phyloP scores from a whole-genome alignment of 2,113 vertebrate species.

The Chionomys nivalis region DNA sequence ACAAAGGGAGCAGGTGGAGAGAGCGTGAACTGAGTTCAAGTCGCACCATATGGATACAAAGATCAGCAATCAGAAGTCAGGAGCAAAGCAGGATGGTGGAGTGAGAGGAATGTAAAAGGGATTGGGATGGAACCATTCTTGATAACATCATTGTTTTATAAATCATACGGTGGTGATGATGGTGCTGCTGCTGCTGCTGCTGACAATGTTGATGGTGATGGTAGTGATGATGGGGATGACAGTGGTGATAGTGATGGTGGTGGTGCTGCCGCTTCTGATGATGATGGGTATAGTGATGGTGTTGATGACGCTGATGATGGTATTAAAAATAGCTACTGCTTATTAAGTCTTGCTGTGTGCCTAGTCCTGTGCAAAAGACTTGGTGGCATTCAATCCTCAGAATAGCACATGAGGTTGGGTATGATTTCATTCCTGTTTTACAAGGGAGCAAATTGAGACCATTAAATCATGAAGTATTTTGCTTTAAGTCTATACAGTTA shows the following conservation, averaged over 20 bases:
- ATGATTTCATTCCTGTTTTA: background rate
- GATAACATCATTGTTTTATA: background rate
- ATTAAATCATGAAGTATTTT: background rate
- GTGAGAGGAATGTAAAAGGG: background rate
- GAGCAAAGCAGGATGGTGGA: background rate
- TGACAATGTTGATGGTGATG: background rate
- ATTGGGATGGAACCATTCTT: background rate
- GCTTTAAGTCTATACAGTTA: background rate
- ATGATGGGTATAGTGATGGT: background rate
- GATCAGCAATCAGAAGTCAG: background rate
- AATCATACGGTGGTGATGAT: background rate
- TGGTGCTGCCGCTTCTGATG: background rate
- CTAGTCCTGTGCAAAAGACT: background rate
- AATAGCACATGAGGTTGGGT: background rate
- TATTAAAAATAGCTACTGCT: background rate
- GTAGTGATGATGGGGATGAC: background rate
- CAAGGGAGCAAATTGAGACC: background rate
- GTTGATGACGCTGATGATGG: background rate
- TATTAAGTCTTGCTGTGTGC: background rate
- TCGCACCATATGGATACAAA: fast-evolving
- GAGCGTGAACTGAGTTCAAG: background rate
- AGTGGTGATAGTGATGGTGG: background rate
- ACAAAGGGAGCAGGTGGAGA: fast-evolving
- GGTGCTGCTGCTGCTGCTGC: too few species aligned
- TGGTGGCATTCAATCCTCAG: background rate